Evolutionary conservation across 2,113 vertebrate genomes (phyloP).

Genomic region (Mungos mungo): DNA sequence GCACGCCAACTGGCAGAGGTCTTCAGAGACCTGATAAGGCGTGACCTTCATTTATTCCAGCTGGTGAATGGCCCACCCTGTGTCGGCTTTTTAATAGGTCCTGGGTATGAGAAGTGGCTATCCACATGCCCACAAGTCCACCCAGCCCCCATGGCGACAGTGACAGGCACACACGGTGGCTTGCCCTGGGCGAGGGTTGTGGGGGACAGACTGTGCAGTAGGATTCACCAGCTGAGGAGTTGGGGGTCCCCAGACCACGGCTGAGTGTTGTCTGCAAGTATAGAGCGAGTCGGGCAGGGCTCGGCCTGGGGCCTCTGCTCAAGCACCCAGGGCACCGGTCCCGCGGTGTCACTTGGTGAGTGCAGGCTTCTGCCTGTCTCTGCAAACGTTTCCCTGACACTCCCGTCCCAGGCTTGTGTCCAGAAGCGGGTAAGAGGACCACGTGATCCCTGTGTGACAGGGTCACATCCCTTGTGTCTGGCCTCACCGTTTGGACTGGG

Average conservation of each 20-base stretch:
- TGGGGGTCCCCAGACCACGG: neutral
- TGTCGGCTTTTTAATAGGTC: neutral
- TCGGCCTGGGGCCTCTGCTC: neutral
- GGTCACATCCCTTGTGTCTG: neutral
- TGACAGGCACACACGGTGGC: neutral
- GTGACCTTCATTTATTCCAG: rapidly evolving
- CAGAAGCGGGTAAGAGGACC: neutral
- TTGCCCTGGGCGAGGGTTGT: rapidly evolving
- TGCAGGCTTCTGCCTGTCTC: neutral
- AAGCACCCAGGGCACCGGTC: neutral
- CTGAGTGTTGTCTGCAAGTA: neutral
- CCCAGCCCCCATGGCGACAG: no score
- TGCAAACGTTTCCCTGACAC: rapidly evolving
- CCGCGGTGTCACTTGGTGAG: neutral
- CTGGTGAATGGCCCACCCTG: neutral
- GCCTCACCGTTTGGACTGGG: neutral
- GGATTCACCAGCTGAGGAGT: neutral
- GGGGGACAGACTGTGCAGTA: no score
- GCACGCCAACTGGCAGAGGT: rapidly evolving
- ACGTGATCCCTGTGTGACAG: neutral
- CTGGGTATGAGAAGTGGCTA: neutral
- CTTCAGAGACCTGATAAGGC: rapidly evolving
- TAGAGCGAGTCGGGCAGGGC: neutral
- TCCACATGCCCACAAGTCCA: neutral
- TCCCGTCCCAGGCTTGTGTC: neutral